Base-by-base conservation (phyloP, 2,113 vertebrate genomes). In the Cochlearius cochlearius region DNA sequence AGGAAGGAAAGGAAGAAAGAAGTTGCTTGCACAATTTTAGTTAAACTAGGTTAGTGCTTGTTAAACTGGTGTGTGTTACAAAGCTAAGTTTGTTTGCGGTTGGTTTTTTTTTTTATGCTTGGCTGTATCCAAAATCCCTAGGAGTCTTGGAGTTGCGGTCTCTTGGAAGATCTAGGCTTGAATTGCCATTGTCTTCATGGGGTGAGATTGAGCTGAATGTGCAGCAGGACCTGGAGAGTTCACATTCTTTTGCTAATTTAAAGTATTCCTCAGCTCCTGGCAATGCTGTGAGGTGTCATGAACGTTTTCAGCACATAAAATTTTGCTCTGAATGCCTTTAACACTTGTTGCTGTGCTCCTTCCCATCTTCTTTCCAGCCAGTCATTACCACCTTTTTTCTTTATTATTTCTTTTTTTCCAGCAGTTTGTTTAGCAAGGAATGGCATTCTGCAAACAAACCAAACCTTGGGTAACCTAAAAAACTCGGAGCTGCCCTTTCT, bases 1-100 rank as follows among this genome's bases (percentile, higher is more conserved):
- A 94, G 86, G 95, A 94, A 96, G 80, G 83, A 89, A 85, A 72
- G 43, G 38, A 89, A 96, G n/a, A 55, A 75, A 63, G 84, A 92
- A 95, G 74, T 77, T 72, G 25, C 20, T 77, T 75, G 45, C 69
- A 94, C 59, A 58, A 20, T 91, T 90, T 88, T 75, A 71, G 64
- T 90, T 85, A 52, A 41, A 67, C 32, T 75, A 45, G 10, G 26
- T 80, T 94, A 75, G 56, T 0, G 1, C 5, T 59, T 67, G 75
- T 86, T 89, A 36, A 88, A 63, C 39, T 59, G 26, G 7, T 38
- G 11, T n/a, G 11, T 86, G 18, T 60, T 78, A 64, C 12, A 71
- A 81, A 52, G 9, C 36, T 15, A 26, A 78, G 27, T 45, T 45
- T 17, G 43, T 39, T 19, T 56, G 55, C 13, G 49, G 22, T 5